Evolutionary conservation across 2,888 invertebrate species (phyloP).

Genomic region (Thyatira batis): DNA sequence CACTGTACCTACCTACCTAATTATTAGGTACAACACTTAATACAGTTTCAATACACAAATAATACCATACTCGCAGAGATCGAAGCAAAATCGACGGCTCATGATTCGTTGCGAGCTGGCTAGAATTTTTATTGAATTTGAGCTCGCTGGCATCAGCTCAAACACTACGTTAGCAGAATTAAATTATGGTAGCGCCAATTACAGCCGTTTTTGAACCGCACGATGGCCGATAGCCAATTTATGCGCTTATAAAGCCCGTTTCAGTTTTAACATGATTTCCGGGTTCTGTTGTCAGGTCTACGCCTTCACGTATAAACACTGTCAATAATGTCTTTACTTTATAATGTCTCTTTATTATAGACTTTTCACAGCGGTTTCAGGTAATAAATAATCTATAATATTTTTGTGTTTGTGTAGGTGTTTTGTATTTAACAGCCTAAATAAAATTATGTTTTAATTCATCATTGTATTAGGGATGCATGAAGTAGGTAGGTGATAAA

Average conservation of each 20-base stretch:
- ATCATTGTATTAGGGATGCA: too few species aligned
- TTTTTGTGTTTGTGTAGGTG: too few species aligned
- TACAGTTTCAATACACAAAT: background rate
- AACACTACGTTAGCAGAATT: slow-evolving; percentile 76
- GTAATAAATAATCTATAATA: too few species aligned
- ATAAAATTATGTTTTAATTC: too few species aligned
- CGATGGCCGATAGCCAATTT: slow-evolving; percentile 73
- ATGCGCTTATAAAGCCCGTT: slow-evolving; percentile 54
- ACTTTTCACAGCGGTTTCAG: too few species aligned
- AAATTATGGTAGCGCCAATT: slow-evolving; percentile 76
- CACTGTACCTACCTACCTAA: too few species aligned
- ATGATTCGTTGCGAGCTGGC: slow-evolving; percentile 44
- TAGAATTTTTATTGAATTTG: slow-evolving; percentile 71
- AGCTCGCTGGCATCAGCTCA: slow-evolving; percentile 72
- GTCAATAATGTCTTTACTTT: background rate
- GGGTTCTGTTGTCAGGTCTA: slow-evolving; percentile 18
- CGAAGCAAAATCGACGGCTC: slow-evolving; percentile 49
- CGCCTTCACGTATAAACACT: background rate
- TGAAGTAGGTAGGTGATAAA: too few species aligned
- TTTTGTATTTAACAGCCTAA: too few species aligned
- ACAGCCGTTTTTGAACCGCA: slow-evolving; percentile 74
- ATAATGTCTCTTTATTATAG: background rate
- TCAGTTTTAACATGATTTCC: slow-evolving; percentile 42
- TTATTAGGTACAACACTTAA: too few species aligned
- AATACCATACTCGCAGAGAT: slow-evolving; percentile 16